Percentiles rank a stretch among this genome's conserved stretches.
These are phyloP conservation scores for Pimpla rufipes DNA, from an alignment of 2,888 invertebrate species.

Conservation along the genomic window DNA sequence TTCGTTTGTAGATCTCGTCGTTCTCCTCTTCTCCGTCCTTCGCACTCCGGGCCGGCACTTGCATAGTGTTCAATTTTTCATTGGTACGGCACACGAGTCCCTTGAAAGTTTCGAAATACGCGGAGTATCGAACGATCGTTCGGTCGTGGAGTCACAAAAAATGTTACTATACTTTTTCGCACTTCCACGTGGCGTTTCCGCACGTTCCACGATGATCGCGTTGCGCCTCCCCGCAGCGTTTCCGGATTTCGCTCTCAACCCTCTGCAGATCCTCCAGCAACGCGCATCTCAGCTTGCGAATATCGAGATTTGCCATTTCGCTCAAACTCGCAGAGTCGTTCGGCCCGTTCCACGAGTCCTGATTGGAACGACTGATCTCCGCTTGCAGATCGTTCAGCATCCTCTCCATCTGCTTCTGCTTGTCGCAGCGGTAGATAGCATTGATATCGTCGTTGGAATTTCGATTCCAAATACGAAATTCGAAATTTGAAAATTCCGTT, in stretches of 20 bases:
- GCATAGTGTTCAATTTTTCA: slow-evolving; percentile 64
- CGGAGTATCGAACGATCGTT: slow-evolving; percentile 48
- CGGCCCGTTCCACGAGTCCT: slow-evolving; percentile 68
- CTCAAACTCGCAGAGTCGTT: slow-evolving; percentile 70
- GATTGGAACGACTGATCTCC: slow-evolving; percentile 58
- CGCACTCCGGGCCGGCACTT: slow-evolving; percentile 50
- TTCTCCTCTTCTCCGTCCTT: slow-evolving; percentile 45
- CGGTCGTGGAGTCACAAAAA: not conserved
- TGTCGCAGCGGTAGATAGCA: not conserved
- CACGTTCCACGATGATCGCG: not conserved
- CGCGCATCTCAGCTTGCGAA: slow-evolving; percentile 35
- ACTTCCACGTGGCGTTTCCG: slow-evolving; percentile 20
- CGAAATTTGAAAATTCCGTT: too few relatives aligned
- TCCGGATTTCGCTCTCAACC: slow-evolving; percentile 57
- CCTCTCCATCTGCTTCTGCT: slow-evolving; percentile 72
- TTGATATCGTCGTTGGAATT: not conserved
- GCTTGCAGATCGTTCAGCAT: slow-evolving; percentile 67
- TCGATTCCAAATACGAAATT: too few relatives aligned
- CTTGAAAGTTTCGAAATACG: slow-evolving; percentile 64
- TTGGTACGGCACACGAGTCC: slow-evolving; percentile 56
- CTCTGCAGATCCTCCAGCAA: slow-evolving; percentile 54
- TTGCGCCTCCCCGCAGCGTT: slow-evolving; percentile 14
- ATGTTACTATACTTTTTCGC: slow-evolving; percentile 57
- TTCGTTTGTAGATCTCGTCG: slow-evolving; percentile 61
- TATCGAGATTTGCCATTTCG: slow-evolving; percentile 44